phyloP scores from a whole-genome alignment of 2,888 invertebrate species.

The Corythucha ciliata region DNA sequence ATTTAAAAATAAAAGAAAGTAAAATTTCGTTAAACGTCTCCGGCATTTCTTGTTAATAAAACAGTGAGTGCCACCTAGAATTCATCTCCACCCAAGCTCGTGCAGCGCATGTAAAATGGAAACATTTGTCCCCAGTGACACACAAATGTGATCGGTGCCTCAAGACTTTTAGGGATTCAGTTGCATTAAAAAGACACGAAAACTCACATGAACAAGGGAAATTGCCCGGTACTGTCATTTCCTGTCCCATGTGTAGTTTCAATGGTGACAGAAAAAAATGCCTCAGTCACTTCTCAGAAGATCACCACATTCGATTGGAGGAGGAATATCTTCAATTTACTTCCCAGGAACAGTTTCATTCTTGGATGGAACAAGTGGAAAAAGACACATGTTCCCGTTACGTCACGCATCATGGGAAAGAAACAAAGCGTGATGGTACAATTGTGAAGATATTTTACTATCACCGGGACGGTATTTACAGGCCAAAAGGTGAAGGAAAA shows the following conservation, averaged over 20 bases:
- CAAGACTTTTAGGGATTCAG: too few relatives aligned
- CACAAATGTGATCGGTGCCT: too few relatives aligned
- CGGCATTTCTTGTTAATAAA: too few relatives aligned
- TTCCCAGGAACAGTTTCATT: constrained; percentile 5
- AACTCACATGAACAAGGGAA: too few relatives aligned
- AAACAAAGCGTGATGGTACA: constrained; percentile 8
- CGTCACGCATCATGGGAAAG: constrained; percentile 10
- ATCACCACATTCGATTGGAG: constrained; percentile 3
- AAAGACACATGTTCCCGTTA: constrained; percentile 12
- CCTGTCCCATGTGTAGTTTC: constrained; percentile 18
- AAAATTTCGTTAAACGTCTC: too few relatives aligned
- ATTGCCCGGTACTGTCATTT: too few relatives aligned
- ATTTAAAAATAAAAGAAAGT: too few relatives aligned
- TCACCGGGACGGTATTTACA: constrained; percentile 24
- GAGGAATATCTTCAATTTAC: neutral
- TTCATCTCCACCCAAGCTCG: too few relatives aligned
- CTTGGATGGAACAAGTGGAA: constrained; percentile 14
- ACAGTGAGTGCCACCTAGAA: too few relatives aligned
- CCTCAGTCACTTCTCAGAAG: constrained; percentile 6
- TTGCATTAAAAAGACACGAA: too few relatives aligned
- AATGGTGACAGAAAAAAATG: constrained; percentile 4
- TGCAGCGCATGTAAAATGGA: too few relatives aligned
- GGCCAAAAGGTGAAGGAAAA: constrained; percentile 19
- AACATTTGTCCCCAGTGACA: too few relatives aligned
- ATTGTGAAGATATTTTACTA: neutral